Evolutionary conservation across 1,140 invertebrate genomes (phyloP).

Genomic region (Streblospio benedicti): DNA sequence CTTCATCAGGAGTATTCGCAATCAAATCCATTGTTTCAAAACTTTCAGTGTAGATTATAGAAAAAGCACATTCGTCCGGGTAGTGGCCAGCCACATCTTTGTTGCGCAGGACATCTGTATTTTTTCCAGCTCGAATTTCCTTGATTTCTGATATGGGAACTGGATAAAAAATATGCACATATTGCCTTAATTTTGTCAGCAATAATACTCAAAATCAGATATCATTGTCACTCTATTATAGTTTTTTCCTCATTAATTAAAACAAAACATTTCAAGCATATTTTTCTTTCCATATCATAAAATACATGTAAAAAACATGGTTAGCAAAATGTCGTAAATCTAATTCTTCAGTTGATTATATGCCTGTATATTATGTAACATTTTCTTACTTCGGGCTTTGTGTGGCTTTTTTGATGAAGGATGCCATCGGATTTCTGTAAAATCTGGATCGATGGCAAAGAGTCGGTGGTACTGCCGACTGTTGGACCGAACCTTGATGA

Average conservation of each 20-base stretch:
- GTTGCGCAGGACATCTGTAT: constrained; percentile 53
- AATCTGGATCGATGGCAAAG: constrained; percentile 54
- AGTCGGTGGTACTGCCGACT: constrained; percentile 56
- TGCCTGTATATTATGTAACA: too few species aligned
- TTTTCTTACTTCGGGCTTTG: constrained; percentile 57
- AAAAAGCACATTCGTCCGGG: constrained; percentile 57
- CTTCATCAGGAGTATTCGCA: constrained; percentile 55
- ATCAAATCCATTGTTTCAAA: constrained; percentile 58
- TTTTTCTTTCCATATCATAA: too few species aligned
- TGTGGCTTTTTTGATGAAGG: constrained; percentile 59
- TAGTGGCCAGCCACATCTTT: constrained; percentile 50
- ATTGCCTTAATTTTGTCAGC: too few species aligned
- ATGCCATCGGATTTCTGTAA: constrained; percentile 56
- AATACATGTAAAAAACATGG: too few species aligned
- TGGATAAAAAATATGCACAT: constrained; percentile 36
- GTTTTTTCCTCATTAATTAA: too few species aligned
- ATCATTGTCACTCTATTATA: too few species aligned
- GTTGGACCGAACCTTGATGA: constrained; percentile 57
- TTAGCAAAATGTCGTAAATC: too few species aligned
- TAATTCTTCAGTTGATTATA: too few species aligned
- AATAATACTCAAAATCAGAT: too few species aligned
- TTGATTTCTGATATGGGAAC: constrained; percentile 54
- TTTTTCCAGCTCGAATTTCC: constrained; percentile 56
- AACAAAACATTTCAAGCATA: too few species aligned
- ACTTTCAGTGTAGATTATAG: constrained; percentile 56